Evolutionary conservation across 2,113 vertebrate genomes (phyloP).

Genomic region (Genyomyrus donnyi): DNA sequence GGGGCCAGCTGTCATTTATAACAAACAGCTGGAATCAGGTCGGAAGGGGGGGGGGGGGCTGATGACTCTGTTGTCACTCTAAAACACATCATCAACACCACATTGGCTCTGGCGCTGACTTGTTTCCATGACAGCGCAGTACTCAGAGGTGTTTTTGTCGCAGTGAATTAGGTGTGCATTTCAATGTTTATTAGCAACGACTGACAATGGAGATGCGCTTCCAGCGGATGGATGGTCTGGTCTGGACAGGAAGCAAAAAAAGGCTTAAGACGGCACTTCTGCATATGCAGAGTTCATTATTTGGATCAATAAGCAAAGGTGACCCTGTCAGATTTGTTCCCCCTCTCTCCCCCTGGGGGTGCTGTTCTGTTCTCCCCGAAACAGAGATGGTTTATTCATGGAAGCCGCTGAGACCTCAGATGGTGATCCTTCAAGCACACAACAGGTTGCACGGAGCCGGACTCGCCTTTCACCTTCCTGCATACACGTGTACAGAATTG

Average conservation of each 20-base stretch:
- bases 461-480: background rate
- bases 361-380: background rate
- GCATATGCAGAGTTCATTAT: background rate
- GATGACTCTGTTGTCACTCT: background rate
- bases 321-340: background rate
- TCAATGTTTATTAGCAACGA: background rate
- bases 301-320: background rate
- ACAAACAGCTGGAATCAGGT: background rate
- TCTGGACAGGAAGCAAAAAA: background rate
- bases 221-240: background rate
- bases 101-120: background rate
- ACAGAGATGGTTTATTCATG: background rate
- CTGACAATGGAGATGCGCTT: too few relatives aligned
- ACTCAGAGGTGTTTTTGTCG: constrained; percentile 2
- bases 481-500: background rate
- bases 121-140: constrained; percentile 16
- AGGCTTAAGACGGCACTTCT: background rate
- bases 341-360: background rate
- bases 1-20: constrained; percentile 2
- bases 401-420: background rate
- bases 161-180: constrained; percentile 9
- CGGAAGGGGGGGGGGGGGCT: background rate
- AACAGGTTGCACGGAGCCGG: background rate
- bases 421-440: background rate
- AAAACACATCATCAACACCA: background rate